A percentile compares a stretch with the other conserved stretches of the same genome.
phyloP scores from a whole-genome alignment of 1,140 invertebrate species.

The Zaprionus capensis region DNA sequence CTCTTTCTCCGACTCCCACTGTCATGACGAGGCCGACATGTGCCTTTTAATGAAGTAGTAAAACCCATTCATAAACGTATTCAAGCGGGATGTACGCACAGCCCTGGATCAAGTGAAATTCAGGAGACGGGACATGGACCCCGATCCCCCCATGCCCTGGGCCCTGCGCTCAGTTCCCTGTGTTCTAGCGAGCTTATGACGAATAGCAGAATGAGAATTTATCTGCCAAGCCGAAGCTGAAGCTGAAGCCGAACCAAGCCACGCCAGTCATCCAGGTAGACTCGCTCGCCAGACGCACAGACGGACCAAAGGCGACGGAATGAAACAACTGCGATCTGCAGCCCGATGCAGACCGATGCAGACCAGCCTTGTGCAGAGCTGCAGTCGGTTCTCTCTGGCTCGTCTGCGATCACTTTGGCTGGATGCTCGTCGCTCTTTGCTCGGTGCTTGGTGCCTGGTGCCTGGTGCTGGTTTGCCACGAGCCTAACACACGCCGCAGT shows the following conservation, averaged over 20 bases:
- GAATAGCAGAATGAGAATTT: conserved; percentile 70
- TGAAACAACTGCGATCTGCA: conserved; percentile 41
- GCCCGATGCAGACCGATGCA: conserved; percentile 12
- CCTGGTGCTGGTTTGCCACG: conserved; percentile 67
- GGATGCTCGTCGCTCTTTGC: not conserved
- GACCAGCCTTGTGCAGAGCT: conserved; percentile 29
- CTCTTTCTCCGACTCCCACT: conserved; percentile 41
- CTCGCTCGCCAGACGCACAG: conserved; percentile 30
- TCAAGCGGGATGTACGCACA: conserved; percentile 67
- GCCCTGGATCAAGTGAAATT: conserved; percentile 54
- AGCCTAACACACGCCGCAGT: conserved; percentile 81
- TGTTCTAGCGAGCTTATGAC: conserved; percentile 70
- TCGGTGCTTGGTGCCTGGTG: not conserved
- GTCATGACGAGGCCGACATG: conserved; percentile 47
- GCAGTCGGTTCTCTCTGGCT: conserved; percentile 22
- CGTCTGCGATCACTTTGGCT: not conserved
- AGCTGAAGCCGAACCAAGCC: conserved; percentile 5
- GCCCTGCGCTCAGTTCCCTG: not conserved
- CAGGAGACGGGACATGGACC: conserved; percentile 24
- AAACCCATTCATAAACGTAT: conserved; percentile 84
- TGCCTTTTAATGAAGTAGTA: conserved; percentile 84
- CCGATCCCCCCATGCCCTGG: too few species aligned
- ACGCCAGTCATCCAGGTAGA: conserved; percentile 41
- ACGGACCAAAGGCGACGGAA: conserved; percentile 1
- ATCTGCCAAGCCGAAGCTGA: conserved; percentile 1